Conservation (phyloP, 2,113 vertebrate genomes). For the Osmerus eperlanus region DNA sequence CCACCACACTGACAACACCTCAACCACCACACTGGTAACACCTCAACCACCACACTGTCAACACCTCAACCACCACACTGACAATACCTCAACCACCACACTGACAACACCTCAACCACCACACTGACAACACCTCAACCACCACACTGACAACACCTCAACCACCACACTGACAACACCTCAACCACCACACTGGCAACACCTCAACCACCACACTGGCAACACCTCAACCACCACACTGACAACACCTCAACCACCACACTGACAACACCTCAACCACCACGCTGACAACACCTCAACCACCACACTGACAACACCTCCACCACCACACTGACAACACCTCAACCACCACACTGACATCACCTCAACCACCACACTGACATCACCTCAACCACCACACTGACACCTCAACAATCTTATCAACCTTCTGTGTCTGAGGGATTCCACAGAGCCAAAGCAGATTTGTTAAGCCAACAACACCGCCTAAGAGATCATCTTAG, state of each 20-base stretch:
- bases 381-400: not conserved
- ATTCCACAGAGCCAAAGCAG: not conserved
- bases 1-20: not conserved
- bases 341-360: too few relatives aligned
- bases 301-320: too few relatives aligned
- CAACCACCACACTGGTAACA: too few relatives aligned
- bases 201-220: too few relatives aligned
- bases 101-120: not conserved
- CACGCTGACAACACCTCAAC: not conserved
- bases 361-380: too few relatives aligned
- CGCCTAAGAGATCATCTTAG: not conserved
- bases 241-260: too few relatives aligned
- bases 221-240: too few relatives aligned
- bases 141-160: too few relatives aligned
- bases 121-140: too few relatives aligned
- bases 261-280: not conserved
- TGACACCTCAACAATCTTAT: not conserved
- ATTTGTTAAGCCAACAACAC: not conserved
- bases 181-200: not conserved
- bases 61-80: too few relatives aligned
- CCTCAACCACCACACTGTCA: too few relatives aligned
- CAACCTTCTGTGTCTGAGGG: not conserved
- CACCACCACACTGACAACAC: too few relatives aligned
- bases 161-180: not conserved
- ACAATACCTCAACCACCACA: not conserved